These are phyloP conservation scores for Apodemus speciosus DNA, from an alignment of 2,113 vertebrate species.

Conservation along the genomic window DNA sequence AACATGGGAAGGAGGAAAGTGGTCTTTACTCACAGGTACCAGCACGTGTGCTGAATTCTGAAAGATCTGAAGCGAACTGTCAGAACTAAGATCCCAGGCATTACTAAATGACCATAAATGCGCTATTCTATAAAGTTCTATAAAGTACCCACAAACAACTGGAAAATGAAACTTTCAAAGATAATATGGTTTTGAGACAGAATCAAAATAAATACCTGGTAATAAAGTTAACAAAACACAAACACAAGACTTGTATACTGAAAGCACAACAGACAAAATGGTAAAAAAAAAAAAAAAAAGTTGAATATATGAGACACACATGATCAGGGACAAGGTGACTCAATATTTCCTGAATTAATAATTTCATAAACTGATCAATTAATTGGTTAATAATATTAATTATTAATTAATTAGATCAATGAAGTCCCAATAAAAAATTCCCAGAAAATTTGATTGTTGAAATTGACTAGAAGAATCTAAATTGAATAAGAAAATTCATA, in stretches of 20 bases:
- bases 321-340: background rate
- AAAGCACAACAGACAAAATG: background rate
- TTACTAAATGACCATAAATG: background rate
- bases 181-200: background rate
- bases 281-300: background rate
- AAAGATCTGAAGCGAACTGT: background rate
- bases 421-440: background rate
- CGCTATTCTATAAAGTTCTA: background rate
- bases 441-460: conserved; percentile 24
- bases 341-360: background rate
- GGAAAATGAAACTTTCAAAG: conserved; percentile 18
- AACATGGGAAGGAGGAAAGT: conserved; percentile 20
- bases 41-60: background rate
- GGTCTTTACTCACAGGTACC: background rate
- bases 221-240: conserved; percentile 7
- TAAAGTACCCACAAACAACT: conserved; percentile 18
- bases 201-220: conserved; percentile 14
- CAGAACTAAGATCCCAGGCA: background rate
- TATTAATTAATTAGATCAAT: background rate
- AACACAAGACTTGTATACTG: background rate
- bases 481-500: conserved; percentile 25
- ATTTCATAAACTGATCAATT: background rate
- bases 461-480: conserved; percentile 13
- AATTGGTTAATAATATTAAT: background rate
- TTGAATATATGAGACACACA: background rate